Evolutionary conservation across 2,888 invertebrate species (phyloP).

Genomic region (Zygaena filipendulae): DNA sequence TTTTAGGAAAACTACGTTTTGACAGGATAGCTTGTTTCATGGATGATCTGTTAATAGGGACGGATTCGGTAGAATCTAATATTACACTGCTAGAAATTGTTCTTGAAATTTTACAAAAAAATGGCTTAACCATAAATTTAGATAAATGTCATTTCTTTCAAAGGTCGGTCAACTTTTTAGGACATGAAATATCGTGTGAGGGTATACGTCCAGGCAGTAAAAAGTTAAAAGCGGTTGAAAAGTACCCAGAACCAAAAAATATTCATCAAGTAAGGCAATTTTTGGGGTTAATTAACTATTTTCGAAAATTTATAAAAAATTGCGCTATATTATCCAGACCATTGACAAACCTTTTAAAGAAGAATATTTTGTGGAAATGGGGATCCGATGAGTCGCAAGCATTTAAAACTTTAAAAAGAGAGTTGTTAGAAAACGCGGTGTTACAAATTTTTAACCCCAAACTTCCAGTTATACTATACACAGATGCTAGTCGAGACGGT

Average conservation of each 20-base stretch:
- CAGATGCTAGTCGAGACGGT: slow-evolving; percentile 11
- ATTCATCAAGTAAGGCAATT: slow-evolving; percentile 4
- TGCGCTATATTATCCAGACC: slow-evolving; percentile 2
- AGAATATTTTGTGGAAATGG: slow-evolving; percentile 1
- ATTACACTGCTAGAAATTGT: neutral
- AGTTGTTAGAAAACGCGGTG: neutral
- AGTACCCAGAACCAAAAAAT: slow-evolving; percentile 2
- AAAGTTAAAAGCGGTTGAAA: slow-evolving; percentile 2
- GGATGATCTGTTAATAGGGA: slow-evolving; percentile 3
- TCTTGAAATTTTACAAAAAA: neutral
- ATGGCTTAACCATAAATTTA: slow-evolving; percentile 3
- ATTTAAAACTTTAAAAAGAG: slow-evolving; percentile 1
- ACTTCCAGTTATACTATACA: slow-evolving; percentile 6
- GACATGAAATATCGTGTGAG: slow-evolving; percentile 2
- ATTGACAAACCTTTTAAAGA: slow-evolving; percentile 3
- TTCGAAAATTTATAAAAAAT: slow-evolving; percentile 4
- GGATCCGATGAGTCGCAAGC: neutral
- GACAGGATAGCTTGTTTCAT: slow-evolving; percentile 1
- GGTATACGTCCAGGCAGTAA: slow-evolving; percentile 2
- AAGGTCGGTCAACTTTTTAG: slow-evolving; percentile 1
- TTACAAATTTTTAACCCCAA: slow-evolving; percentile 1
- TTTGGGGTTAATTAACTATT: slow-evolving; percentile 3
- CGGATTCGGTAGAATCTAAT: neutral
- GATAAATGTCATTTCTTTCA: slow-evolving; percentile 4
- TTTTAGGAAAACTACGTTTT: slow-evolving; percentile 13